phyloP scores from a whole-genome alignment of 2,888 invertebrate genomes.

The Acanthosepion esculentum region DNA sequence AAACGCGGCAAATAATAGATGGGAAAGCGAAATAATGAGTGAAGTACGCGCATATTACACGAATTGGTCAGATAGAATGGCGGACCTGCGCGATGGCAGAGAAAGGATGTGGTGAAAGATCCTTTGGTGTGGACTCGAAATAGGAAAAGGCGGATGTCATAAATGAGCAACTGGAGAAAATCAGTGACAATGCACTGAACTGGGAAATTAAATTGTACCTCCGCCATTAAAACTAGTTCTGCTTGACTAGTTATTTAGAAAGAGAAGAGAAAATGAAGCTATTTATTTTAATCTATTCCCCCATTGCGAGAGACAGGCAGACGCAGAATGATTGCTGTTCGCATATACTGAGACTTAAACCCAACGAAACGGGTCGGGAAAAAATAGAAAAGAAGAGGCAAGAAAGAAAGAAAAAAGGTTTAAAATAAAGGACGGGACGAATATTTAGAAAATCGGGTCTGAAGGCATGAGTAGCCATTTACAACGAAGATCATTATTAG shows the following conservation, averaged over 20 bases:
- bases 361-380: background rate
- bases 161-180: background rate
- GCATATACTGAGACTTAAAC: background rate
- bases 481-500: no score
- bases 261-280: background rate
- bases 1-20: no score
- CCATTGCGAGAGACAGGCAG: background rate
- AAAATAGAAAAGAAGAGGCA: background rate
- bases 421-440: background rate
- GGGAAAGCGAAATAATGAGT: no score
- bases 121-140: slow-evolving; percentile 11
- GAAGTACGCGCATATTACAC: background rate
- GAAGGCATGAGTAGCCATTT: no score
- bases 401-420: background rate
- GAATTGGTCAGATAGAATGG: background rate
- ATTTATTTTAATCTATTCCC: background rate
- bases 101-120: background rate
- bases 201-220: slow-evolving; percentile 17
- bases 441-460: background rate
- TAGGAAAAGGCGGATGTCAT: background rate
- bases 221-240: slow-evolving; percentile 33
- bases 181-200: background rate
- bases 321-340: background rate
- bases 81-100: background rate
- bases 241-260: background rate